phyloP scores from a whole-genome alignment of 2,888 invertebrate genomes.

The Onthophagus sagittarius region DNA sequence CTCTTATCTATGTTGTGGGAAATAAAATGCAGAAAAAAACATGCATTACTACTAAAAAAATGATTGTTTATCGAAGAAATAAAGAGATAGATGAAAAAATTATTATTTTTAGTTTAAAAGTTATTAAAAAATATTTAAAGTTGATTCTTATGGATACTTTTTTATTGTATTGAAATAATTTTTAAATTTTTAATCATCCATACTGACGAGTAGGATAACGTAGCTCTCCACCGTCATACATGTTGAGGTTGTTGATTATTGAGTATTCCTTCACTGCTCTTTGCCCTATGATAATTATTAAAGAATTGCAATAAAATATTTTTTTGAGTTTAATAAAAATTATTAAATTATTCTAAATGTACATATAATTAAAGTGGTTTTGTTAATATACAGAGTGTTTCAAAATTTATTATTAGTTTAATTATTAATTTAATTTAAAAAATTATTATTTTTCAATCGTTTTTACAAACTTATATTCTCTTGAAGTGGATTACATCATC shows the following conservation, averaged over 20 bases:
- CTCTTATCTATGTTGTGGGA: slow-evolving; percentile 41
- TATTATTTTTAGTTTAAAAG: slow-evolving; percentile 17
- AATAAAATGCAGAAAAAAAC: slow-evolving; percentile 26
- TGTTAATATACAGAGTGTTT: no score
- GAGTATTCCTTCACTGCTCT: slow-evolving; percentile 72
- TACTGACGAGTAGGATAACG: slow-evolving; percentile 75
- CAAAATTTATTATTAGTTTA: no score
- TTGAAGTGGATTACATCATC: no score
- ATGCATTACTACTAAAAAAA: slow-evolving; percentile 33
- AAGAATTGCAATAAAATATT: no score
- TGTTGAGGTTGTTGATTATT: slow-evolving; percentile 68
- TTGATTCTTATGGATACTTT: slow-evolving; percentile 9
- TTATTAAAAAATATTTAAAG: slow-evolving; percentile 24
- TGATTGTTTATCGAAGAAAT: neutral
- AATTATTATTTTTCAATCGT: no score
- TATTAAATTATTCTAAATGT: no score
- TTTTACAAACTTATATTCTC: no score
- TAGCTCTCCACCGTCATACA: slow-evolving; percentile 71
- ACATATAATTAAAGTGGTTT: no score
- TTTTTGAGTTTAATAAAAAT: no score
- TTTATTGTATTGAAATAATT: slow-evolving; percentile 30
- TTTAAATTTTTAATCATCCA: slow-evolving; percentile 65
- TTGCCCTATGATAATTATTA: slow-evolving; percentile 53
- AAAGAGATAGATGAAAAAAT: slow-evolving; percentile 6
- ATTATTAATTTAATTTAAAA: no score